These are phyloP conservation scores for Sesia apiformis DNA, from an alignment of 2,888 invertebrate species.

Conservation along the genomic window DNA sequence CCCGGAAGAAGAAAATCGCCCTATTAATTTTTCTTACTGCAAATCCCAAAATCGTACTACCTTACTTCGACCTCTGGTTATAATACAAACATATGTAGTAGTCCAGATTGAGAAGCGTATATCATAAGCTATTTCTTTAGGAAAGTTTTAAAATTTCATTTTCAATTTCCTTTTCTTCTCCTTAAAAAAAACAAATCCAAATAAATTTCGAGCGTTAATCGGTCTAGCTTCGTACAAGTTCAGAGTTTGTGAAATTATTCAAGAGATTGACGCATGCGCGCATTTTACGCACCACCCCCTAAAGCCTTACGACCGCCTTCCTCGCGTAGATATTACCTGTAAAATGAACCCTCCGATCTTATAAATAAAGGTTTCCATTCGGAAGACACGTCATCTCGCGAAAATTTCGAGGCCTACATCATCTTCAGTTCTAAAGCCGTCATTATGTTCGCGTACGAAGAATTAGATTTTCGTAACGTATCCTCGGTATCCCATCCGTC, in stretches of 20 bases:
- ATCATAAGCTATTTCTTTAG: too few species aligned
- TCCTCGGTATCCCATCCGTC: conserved; percentile 40
- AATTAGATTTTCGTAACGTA: conserved; percentile 62
- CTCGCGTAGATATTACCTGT: conserved; percentile 35
- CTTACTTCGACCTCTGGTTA: too few species aligned
- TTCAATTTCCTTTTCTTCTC: too few species aligned
- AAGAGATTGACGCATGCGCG: conserved; percentile 67
- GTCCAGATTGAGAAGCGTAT: too few species aligned
- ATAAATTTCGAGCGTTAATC: conserved; percentile 15
- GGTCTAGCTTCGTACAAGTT: conserved; percentile 34
- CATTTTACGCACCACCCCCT: conserved; percentile 70
- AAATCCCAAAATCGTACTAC: too few species aligned
- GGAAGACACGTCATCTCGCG: conserved; percentile 33
- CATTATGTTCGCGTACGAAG: conserved; percentile 64
- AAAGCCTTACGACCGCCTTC: conserved; percentile 70
- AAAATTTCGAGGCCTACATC: conserved; percentile 47
- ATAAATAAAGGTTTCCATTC: conserved; percentile 37
- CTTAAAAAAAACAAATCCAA: too few species aligned
- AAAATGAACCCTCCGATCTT: conserved; percentile 56
- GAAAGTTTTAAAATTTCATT: too few species aligned
- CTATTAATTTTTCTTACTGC: too few species aligned
- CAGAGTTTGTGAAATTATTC: conserved; percentile 48
- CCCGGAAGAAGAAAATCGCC: too few species aligned
- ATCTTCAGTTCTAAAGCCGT: conserved; percentile 63
- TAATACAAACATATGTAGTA: too few species aligned